Evolutionary conservation across 2,797 vertebrate genomes (phyloP).

Genomic region (Parambassis ranga): DNA sequence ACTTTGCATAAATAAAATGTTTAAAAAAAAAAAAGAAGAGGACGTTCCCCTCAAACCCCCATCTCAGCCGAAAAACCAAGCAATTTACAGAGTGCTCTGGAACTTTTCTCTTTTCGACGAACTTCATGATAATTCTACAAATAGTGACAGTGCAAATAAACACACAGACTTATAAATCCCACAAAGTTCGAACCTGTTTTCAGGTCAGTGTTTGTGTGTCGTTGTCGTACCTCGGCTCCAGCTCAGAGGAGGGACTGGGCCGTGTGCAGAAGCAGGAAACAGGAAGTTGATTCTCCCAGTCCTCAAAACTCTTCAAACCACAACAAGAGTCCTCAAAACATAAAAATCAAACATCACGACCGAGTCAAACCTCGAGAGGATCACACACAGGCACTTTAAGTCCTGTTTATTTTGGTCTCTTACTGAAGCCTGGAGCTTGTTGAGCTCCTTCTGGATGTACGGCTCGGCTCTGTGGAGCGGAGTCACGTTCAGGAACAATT

Average conservation of each 20-base stretch:
- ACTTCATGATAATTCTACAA: no score
- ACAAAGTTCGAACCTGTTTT: no score
- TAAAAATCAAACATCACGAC: not conserved
- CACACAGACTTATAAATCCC: no score
- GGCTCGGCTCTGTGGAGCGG: conserved; percentile 41
- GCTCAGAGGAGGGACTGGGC: not conserved
- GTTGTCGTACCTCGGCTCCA: conserved; percentile 14
- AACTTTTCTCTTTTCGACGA: no score
- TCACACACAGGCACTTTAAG: not conserved
- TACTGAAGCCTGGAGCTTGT: conserved; percentile 62
- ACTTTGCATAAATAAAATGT: no score
- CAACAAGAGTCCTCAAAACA: conserved; percentile 54
- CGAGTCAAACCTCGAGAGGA: not conserved
- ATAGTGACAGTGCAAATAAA: no score
- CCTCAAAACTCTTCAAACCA: conserved; percentile 57
- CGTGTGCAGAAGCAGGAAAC: conserved; percentile 44
- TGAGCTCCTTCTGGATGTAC: conserved; percentile 48
- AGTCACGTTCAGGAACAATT: conserved; percentile 61
- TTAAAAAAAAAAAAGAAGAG: no score
- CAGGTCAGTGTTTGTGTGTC: no score
- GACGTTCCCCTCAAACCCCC: no score
- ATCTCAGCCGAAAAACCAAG: no score
- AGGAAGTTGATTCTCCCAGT: conserved; percentile 61
- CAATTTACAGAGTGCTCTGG: no score
- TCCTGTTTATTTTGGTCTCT: not conserved